Evolutionary conservation across 2,888 invertebrate genomes (phyloP).

Genomic region (Acronicta psi): DNA sequence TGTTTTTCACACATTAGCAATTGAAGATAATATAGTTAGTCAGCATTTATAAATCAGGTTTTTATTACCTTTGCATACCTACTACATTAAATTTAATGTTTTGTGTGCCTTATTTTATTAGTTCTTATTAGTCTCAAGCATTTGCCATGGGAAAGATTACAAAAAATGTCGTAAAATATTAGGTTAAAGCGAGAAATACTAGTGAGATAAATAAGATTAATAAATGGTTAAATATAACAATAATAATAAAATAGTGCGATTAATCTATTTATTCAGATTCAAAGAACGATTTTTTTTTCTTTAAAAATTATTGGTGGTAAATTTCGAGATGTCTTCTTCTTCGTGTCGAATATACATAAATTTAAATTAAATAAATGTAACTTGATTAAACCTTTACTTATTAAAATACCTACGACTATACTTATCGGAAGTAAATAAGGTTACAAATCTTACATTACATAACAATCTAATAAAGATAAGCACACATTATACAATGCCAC

Average conservation of each 20-base stretch:
- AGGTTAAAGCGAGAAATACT: no score
- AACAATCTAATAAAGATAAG: conserved; percentile 7
- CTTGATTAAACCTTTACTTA: no score
- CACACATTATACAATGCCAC: conserved; percentile 1
- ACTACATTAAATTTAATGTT: conserved; percentile 53
- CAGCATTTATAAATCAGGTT: conserved; percentile 36
- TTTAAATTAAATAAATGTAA: no score
- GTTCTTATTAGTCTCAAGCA: conserved; percentile 55
- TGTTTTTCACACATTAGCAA: background rate
- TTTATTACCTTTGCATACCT: conserved; percentile 30
- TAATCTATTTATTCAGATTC: background rate
- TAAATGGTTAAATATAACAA: background rate
- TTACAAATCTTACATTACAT: conserved; percentile 6
- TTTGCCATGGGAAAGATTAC: conserved; percentile 42
- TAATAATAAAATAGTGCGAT: background rate
- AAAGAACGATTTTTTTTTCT: no score
- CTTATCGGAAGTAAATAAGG: no score
- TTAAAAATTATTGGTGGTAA: no score
- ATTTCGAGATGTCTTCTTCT: no score
- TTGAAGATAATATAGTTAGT: conserved; percentile 5
- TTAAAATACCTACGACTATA: no score
- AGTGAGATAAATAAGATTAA: background rate
- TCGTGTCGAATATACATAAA: no score
- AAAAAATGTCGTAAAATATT: background rate
- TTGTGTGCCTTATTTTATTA: conserved; percentile 78